Conservation (phyloP, 1,140 invertebrate genomes). For the Hypsibius dujardini region DNA sequence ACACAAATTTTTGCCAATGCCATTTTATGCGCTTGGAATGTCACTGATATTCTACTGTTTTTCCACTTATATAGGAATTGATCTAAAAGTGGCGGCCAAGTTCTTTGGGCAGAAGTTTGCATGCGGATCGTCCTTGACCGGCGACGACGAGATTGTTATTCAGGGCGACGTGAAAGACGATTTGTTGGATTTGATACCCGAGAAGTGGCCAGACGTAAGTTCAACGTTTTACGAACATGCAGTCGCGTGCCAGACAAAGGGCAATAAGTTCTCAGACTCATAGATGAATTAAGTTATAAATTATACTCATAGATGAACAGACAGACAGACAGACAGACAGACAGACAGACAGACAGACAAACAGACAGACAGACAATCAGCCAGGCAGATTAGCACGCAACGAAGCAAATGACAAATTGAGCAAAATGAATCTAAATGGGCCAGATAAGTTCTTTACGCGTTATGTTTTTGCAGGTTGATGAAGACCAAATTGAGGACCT, state of each 20-base stretch:
- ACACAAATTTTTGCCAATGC: neutral
- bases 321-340: no score
- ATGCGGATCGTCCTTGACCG: constrained; percentile 92
- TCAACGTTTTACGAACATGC: constrained; percentile 18
- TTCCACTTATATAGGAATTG: constrained; percentile 54
- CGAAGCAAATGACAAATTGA: no score
- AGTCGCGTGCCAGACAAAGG: neutral
- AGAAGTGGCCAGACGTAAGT: constrained; percentile 80
- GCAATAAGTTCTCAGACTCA: neutral
- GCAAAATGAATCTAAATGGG: no score
- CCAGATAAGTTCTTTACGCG: no score
- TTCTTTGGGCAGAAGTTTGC: constrained; percentile 95
- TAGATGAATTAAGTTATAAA: no score
- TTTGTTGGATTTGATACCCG: constrained; percentile 84
- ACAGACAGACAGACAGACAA: no score
- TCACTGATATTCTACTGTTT: constrained; percentile 14
- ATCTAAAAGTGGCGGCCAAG: constrained; percentile 91
- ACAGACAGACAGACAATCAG: neutral
- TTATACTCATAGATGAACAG: no score
- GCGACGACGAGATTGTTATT: constrained; percentile 97
- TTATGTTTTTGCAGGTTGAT: constrained; percentile 35
- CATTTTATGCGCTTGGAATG: constrained; percentile 16
- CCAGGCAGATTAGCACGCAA: neutral
- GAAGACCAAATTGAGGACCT: constrained; percentile 42
- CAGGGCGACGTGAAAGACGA: constrained; percentile 96